phyloP scores from a whole-genome alignment of 2,888 invertebrate species.

The Eremobia ochroleuca region DNA sequence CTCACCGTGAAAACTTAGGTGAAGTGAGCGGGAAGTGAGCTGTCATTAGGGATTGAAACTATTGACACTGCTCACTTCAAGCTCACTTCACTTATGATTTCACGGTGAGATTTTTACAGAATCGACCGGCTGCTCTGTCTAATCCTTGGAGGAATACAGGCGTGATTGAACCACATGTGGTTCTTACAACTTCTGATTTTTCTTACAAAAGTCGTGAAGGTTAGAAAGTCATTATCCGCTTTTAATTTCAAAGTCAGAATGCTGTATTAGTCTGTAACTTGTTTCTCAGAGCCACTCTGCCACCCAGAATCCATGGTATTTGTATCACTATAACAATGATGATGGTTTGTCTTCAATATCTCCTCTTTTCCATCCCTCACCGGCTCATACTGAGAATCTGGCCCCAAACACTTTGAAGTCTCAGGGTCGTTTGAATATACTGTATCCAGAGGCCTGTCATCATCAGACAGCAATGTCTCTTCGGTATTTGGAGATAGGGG shows the following conservation, averaged over 20 bases:
- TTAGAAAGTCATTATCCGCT: background rate
- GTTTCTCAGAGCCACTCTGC: constrained; percentile 93
- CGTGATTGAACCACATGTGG: too few relatives aligned
- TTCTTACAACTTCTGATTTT: background rate
- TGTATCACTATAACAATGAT: constrained; percentile 91
- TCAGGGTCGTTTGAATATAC: constrained; percentile 85
- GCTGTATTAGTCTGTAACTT: constrained; percentile 84
- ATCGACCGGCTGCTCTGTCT: too few relatives aligned
- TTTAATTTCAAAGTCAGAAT: constrained; percentile 1
- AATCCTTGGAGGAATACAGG: too few relatives aligned
- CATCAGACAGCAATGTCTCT: constrained; percentile 85
- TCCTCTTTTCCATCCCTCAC: constrained; percentile 84
- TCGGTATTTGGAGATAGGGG: constrained; percentile 87
- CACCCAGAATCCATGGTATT: constrained; percentile 93
- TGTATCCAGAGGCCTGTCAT: constrained; percentile 77
- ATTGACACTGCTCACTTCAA: too few relatives aligned
- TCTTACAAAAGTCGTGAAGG: background rate
- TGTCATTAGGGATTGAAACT: too few relatives aligned
- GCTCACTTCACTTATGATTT: too few relatives aligned
- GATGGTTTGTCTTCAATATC: constrained; percentile 84
- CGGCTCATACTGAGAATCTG: constrained; percentile 87
- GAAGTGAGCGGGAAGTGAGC: too few relatives aligned
- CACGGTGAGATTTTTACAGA: too few relatives aligned
- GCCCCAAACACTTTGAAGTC: constrained; percentile 82
- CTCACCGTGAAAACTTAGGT: too few relatives aligned